These are phyloP conservation scores for Fissipunctia ypsillon DNA, from an alignment of 2,888 invertebrate genomes.

Conservation along the genomic window DNA sequence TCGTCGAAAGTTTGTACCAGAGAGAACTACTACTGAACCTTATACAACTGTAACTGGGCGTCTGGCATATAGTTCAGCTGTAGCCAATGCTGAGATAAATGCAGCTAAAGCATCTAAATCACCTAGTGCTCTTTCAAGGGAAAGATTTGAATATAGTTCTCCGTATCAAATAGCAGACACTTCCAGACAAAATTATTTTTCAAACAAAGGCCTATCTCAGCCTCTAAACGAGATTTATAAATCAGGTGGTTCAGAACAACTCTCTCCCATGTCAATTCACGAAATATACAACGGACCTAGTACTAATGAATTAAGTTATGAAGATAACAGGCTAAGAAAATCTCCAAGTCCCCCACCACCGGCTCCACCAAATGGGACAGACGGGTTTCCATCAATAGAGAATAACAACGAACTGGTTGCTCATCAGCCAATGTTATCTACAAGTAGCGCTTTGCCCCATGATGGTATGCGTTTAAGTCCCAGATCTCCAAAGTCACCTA, in stretches of 20 bases:
- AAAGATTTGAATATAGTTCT: slow-evolving; percentile 90
- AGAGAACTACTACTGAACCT: slow-evolving; percentile 91
- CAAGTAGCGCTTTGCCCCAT: slow-evolving; percentile 75
- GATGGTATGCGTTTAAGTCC: slow-evolving; percentile 92
- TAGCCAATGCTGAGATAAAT: slow-evolving; percentile 91
- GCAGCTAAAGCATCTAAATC: slow-evolving; percentile 89
- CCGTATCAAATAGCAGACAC: slow-evolving; percentile 87
- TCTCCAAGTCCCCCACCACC: slow-evolving; percentile 95
- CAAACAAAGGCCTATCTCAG: slow-evolving; percentile 81
- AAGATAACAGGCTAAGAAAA: slow-evolving; percentile 85
- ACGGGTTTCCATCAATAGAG: slow-evolving; percentile 86
- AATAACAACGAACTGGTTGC: slow-evolving; percentile 79
- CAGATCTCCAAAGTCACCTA: slow-evolving; percentile 93
- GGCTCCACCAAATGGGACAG: slow-evolving; percentile 93
- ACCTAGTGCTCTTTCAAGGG: slow-evolving; percentile 89
- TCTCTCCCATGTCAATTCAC: slow-evolving; percentile 92
- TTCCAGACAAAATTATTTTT: slow-evolving; percentile 83
- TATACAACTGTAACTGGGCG: slow-evolving; percentile 92
- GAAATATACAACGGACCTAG: slow-evolving; percentile 91
- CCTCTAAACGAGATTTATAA: slow-evolving; percentile 89
- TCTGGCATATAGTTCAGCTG: slow-evolving; percentile 92
- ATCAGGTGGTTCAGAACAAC: slow-evolving; percentile 87
- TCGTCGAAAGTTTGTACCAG: slow-evolving; percentile 90
- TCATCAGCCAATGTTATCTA: slow-evolving; percentile 81
- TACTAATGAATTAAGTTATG: slow-evolving; percentile 87